These are phyloP conservation scores for Sylvia atricapilla DNA, from an alignment of 2,113 vertebrate species.

Conservation along the genomic window DNA sequence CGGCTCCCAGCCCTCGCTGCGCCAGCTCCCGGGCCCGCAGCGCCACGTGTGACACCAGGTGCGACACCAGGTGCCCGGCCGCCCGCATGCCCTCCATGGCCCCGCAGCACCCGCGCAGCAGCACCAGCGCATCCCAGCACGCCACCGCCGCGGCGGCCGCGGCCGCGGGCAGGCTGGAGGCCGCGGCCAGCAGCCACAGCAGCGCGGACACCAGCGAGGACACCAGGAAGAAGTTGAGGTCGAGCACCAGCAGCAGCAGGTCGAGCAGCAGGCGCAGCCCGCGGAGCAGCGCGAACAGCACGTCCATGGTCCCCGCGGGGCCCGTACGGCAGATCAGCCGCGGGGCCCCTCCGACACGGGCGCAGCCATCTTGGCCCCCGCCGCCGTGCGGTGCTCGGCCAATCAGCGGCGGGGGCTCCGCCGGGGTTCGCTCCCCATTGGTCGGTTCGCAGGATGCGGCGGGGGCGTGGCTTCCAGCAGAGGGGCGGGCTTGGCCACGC, in stretches of 20 bases:
- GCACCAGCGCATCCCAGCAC: constrained; percentile 74
- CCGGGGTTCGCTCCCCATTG: not conserved
- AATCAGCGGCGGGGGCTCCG: not conserved
- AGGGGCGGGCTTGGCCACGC: rapidly evolving
- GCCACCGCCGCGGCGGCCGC: constrained; percentile 65
- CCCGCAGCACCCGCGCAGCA: constrained; percentile 72
- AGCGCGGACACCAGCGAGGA: constrained; percentile 80
- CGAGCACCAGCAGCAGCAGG: constrained; percentile 80
- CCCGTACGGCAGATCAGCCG: not conserved
- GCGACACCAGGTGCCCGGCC: constrained; percentile 82
- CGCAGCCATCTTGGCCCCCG: not conserved
- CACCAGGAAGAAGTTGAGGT: constrained; percentile 88
- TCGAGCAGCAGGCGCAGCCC: constrained; percentile 81
- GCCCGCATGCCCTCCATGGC: constrained; percentile 87
- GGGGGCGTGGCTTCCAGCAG: not conserved
- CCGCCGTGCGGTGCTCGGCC: not conserved
- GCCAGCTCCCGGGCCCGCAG: constrained; percentile 83
- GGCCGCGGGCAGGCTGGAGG: constrained; percentile 77
- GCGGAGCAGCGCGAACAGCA: constrained; percentile 78
- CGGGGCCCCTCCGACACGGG: not conserved
- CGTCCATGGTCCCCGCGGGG: constrained; percentile 75
- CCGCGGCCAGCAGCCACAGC: constrained; percentile 74
- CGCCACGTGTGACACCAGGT: constrained; percentile 80
- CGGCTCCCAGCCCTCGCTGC: constrained; percentile 75
- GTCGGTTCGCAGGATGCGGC: constrained; percentile 56